A percentile compares a stretch with the other conserved stretches of the same genome.
phyloP scores from a whole-genome alignment of 1,140 invertebrate genomes.

The Scaptodrosophila lebanonensis region DNA sequence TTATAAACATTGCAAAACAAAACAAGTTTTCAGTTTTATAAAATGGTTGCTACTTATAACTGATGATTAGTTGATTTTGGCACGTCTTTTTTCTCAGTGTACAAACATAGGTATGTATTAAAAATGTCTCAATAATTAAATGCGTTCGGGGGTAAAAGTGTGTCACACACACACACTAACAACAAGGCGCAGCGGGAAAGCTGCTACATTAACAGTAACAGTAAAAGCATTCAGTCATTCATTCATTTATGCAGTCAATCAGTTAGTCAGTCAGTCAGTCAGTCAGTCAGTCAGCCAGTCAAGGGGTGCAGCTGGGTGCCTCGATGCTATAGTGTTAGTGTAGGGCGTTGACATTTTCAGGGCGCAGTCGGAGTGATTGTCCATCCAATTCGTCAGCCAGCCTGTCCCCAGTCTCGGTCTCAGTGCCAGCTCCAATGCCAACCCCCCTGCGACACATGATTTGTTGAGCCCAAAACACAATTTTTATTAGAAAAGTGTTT shows the following conservation, averaged over 20 bases:
- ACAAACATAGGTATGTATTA: background rate
- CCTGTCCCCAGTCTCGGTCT: conserved; percentile 17
- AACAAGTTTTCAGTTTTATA: too few species aligned
- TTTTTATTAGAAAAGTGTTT: too few species aligned
- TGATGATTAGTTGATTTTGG: too few species aligned
- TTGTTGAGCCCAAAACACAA: background rate
- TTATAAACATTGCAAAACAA: too few species aligned
- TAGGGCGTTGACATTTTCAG: conserved; percentile 72
- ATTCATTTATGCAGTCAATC: conserved; percentile 8
- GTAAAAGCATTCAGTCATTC: background rate
- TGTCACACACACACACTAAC: conserved; percentile 41
- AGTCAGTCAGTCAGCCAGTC: background rate
- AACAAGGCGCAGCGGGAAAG: background rate
- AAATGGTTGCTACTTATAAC: too few species aligned
- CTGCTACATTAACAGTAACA: too few species aligned
- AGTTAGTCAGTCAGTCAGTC: background rate
- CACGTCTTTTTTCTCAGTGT: too few species aligned
- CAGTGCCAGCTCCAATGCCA: conserved; percentile 24
- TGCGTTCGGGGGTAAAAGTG: conserved; percentile 68
- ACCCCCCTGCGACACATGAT: background rate
- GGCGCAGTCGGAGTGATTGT: conserved; percentile 57
- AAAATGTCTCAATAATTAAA: conserved; percentile 70
- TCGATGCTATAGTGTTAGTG: background rate
- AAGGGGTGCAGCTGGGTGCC: conserved; percentile 29
- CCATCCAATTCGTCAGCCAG: conserved; percentile 52